These are phyloP conservation scores for Chaenodraco wilsoni DNA, from an alignment of 2,797 vertebrate genomes.

Conservation along the genomic window DNA sequence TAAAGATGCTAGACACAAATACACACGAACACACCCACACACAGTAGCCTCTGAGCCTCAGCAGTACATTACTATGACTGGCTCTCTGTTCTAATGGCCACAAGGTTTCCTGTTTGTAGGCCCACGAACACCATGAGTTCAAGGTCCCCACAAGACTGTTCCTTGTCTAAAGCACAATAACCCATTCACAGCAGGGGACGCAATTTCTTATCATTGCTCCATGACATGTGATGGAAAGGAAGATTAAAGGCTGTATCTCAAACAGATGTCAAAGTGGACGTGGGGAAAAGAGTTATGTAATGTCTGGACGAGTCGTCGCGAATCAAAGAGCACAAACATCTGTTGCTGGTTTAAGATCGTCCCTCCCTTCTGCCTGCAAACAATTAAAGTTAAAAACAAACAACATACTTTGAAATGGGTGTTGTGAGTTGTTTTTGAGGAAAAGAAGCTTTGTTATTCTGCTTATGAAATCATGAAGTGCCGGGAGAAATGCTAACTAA, in stretches of 20 bases:
- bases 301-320: slow-evolving; percentile 46
- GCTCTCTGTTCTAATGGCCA: slow-evolving; percentile 21
- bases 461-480: no score
- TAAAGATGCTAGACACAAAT: not conserved
- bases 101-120: slow-evolving; percentile 52
- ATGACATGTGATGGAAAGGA: slow-evolving; percentile 38
- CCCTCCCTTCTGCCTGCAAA: slow-evolving; percentile 7
- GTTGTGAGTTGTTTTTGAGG: not conserved
- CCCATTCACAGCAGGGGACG: slow-evolving; percentile 16
- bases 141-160: slow-evolving; percentile 22
- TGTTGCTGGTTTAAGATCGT: slow-evolving; percentile 39
- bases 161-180: slow-evolving; percentile 52
- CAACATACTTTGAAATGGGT: not conserved
- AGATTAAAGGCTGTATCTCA: slow-evolving; percentile 60
- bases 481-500: no score
- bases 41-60: slow-evolving; percentile 5
- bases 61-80: slow-evolving; percentile 21
- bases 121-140: not conserved
- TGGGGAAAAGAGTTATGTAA: slow-evolving; percentile 59
- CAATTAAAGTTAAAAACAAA: slow-evolving; percentile 14
- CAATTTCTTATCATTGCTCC: slow-evolving; percentile 11
- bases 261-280: slow-evolving; percentile 53
- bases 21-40: not conserved
- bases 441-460: not conserved
- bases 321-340: slow-evolving; percentile 45